phyloP scores from a whole-genome alignment of 2,797 vertebrate genomes.

The Varecia variegata region DNA sequence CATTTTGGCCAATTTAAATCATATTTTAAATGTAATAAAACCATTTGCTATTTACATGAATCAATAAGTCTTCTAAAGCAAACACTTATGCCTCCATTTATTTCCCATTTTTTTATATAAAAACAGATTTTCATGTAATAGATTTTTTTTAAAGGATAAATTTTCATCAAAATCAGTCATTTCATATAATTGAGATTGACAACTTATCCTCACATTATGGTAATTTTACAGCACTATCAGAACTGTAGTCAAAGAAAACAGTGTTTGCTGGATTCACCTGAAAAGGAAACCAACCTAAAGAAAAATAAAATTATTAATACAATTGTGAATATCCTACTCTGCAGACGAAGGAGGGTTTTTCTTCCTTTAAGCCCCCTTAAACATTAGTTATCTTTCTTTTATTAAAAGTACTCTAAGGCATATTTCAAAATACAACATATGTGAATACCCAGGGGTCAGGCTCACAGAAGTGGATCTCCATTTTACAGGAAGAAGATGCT shows the following conservation, averaged over 20 bases:
- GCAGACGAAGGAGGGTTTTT: background rate
- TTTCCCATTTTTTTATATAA: background rate
- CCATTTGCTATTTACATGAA: background rate
- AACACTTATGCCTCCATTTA: background rate
- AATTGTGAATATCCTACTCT: background rate
- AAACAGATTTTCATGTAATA: background rate
- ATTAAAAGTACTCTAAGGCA: background rate
- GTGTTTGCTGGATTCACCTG: background rate
- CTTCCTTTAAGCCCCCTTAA: background rate
- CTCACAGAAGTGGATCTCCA: background rate
- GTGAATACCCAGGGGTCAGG: background rate
- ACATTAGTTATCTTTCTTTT: background rate
- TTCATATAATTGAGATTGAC: background rate
- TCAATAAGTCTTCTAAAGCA: background rate
- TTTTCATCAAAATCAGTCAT: background rate
- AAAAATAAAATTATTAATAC: background rate
- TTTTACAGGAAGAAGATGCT: background rate
- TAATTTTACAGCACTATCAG: background rate
- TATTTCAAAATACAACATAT: background rate
- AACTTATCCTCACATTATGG: background rate
- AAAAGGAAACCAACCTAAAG: background rate
- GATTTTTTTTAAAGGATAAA: background rate
- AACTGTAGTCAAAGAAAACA: background rate
- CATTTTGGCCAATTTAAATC: background rate
- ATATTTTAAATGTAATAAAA: conserved; percentile 34